Conservation (phyloP, 2,888 invertebrate species). For the Neuroscelio doddi region DNA sequence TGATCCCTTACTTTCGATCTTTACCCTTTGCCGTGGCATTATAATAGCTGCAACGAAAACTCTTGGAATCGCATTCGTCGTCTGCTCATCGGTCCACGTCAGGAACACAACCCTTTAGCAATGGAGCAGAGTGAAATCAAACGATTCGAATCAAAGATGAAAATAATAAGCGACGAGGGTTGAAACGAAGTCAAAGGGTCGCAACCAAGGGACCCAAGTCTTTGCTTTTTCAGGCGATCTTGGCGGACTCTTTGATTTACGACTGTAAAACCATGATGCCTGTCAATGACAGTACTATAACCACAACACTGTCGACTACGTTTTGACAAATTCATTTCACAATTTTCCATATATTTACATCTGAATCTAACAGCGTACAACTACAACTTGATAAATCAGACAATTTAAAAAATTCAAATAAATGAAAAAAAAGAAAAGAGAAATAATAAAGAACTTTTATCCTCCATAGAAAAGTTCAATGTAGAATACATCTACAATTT, state of each 20-base stretch:
- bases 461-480: too few relatives aligned
- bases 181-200: constrained; percentile 21
- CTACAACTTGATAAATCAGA: too few relatives aligned
- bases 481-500: too few relatives aligned
- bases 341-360: not conserved
- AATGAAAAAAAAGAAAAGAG: too few relatives aligned
- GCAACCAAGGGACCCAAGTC: constrained; percentile 29
- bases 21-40: constrained; percentile 21
- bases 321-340: constrained; percentile 41
- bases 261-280: constrained; percentile 43
- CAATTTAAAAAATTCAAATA: too few relatives aligned
- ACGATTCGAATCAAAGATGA: constrained; percentile 63
- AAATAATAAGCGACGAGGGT: constrained; percentile 55
- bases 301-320: constrained; percentile 1
- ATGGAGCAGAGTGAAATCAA: constrained; percentile 47
- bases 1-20: not conserved
- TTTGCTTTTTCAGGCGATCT: constrained; percentile 47
- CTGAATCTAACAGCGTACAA: too few relatives aligned
- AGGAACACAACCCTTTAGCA: constrained; percentile 57
- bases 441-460: too few relatives aligned
- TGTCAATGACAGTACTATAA: constrained; percentile 47
- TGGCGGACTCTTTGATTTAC: constrained; percentile 51
- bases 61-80: constrained; percentile 25
- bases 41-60: constrained; percentile 20
- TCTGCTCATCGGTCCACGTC: constrained; percentile 57